Base-by-base conservation (phyloP, 2,797 vertebrate genomes). In the Cyclura pinguis region DNA sequence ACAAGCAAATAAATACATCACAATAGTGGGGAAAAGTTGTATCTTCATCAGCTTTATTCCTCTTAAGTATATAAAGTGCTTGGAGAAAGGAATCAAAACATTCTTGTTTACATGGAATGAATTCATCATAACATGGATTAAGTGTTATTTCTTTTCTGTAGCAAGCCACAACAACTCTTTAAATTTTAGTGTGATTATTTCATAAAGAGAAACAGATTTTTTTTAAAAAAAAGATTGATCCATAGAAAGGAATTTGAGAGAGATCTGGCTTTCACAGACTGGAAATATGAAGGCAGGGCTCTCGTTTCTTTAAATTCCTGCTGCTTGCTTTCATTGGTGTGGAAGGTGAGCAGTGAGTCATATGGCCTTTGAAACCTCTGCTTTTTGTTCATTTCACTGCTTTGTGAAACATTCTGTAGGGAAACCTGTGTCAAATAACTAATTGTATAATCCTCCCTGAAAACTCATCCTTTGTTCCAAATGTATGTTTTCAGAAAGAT, bases 401-500 rank as follows among this genome's bases (percentile, higher is more conserved):
- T 73, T 14, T 47, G 82, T 52, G 32, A 3, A 91, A 91, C 8
- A n/a, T 84, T 22, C 4, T n/a, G 52, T 42, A 2, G 1, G 2
- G 84, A 89, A 74, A 57, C 47, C 18, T 74, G 85, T 0, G 9
- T 38, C 69, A 35, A 0, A 1, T 27, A 67, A 80, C 67, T 50
- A 52, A 81, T 86, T 80, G 38, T 80, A 20, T 6, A 24, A 62
- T 57, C 1, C 69, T 52, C 50, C 77, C 35, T 73, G 83, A 88
- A n/a, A 92, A 27, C 89, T 80, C 67, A 59, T 93, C 84, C n/a
- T 91, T 93, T 93, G 4, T 42, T 88, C 83, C 57, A 72, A 92
- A 67, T 94, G 89, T 93, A 4, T 94, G 62, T 94, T 96, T 94
- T 93, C 93, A 96, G 96, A 85, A 35, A 76, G 64, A 80, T 91